Conservation (phyloP, 2,113 vertebrate genomes). For the Neolamprologus variostigma region DNA sequence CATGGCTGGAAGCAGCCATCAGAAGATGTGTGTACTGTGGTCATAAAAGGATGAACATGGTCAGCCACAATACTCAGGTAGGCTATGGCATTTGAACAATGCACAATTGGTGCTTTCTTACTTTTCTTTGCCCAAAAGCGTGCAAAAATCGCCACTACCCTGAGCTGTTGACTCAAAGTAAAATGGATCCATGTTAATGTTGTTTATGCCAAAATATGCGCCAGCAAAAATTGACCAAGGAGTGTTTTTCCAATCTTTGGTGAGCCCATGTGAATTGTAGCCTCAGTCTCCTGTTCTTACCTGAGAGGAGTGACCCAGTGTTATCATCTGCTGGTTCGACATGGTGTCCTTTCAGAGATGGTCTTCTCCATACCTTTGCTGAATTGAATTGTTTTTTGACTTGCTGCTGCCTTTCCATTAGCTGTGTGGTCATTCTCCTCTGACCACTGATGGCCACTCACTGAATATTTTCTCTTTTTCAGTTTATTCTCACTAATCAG, state of each 20-base stretch:
- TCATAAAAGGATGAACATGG: neutral
- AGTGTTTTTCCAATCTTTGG: neutral
- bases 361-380: neutral
- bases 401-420: neutral
- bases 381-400: neutral
- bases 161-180: neutral
- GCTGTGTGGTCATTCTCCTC: neutral
- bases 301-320: neutral
- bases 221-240: neutral
- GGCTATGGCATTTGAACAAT: neutral
- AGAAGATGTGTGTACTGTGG: neutral
- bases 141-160: neutral
- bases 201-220: accelerated
- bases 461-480: neutral
- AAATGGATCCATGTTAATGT: neutral
- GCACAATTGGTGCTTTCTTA: neutral
- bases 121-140: neutral
- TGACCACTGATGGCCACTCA: neutral
- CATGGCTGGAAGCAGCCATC: neutral
- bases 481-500: neutral
- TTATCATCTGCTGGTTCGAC: neutral
- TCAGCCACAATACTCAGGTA: neutral
- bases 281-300: neutral
- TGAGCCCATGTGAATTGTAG: neutral
- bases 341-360: neutral